These are phyloP conservation scores for Puffinus mauretanicus DNA, from an alignment of 2,113 vertebrate species.

Conservation along the genomic window DNA sequence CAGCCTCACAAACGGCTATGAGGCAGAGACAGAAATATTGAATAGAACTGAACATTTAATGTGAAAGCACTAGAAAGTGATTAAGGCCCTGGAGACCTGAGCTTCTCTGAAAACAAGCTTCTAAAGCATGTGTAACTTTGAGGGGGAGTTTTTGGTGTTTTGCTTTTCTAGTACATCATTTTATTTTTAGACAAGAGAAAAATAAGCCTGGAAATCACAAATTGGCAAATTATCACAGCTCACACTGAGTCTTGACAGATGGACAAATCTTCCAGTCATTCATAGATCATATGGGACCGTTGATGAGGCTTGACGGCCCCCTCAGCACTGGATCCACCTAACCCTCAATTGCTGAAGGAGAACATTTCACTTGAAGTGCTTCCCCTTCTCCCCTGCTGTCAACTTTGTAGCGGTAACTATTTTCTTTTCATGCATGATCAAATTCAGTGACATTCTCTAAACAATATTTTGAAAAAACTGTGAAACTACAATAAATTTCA, in stretches of 20 bases:
- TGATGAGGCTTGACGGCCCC: fast-evolving
- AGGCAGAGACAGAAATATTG: neutral
- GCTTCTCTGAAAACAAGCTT: neutral
- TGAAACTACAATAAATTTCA: neutral
- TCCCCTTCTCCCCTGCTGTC: neutral
- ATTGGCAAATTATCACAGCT: neutral
- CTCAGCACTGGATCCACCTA: neutral
- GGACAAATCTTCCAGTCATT: neutral
- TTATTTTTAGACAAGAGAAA: neutral
- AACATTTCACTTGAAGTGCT: neutral
- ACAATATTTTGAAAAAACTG: neutral
- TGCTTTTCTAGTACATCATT: neutral
- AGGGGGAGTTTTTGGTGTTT: neutral
- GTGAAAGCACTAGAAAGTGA: neutral
- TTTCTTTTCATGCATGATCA: neutral
- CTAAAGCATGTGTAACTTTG: neutral
- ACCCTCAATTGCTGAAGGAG: neutral
- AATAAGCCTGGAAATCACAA: neutral
- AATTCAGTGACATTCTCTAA: neutral
- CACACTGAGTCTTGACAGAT: neutral
- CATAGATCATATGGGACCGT: neutral
- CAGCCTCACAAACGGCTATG: neutral
- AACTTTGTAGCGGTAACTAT: neutral
- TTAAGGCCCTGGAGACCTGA: neutral
- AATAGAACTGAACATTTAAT: neutral